phyloP scores from a whole-genome alignment of 2,113 vertebrate species.

The Taurulus bubalis region DNA sequence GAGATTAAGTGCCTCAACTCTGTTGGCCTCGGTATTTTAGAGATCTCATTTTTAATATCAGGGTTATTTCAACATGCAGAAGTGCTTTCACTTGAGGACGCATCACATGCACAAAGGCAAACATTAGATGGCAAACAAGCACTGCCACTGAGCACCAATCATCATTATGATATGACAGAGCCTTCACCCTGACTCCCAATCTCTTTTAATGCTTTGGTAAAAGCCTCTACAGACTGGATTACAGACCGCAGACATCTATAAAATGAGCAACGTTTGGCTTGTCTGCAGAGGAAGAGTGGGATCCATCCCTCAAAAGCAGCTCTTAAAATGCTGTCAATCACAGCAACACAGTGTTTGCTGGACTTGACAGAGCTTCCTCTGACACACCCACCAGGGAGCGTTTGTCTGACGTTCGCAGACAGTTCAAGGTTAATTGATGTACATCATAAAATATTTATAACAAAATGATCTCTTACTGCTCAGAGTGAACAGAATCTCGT shows the following conservation, averaged over 20 bases:
- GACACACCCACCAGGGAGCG: slow-evolving; percentile 56
- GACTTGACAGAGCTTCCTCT: slow-evolving; percentile 55
- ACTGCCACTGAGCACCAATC: slow-evolving; percentile 26
- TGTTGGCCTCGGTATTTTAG: slow-evolving; percentile 24
- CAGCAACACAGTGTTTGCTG: slow-evolving; percentile 15
- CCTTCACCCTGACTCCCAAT: slow-evolving; percentile 26
- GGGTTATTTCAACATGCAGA: slow-evolving; percentile 33
- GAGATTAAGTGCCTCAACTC: slow-evolving; percentile 45
- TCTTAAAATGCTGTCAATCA: slow-evolving; percentile 71
- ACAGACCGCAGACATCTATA: slow-evolving; percentile 44
- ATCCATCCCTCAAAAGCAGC: slow-evolving; percentile 48
- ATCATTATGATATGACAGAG: slow-evolving; percentile 38
- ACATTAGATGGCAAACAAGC: slow-evolving; percentile 34
- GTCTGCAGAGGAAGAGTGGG: slow-evolving; percentile 41
- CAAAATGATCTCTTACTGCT: slow-evolving; percentile 65
- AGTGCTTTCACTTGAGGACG: slow-evolving; percentile 18
- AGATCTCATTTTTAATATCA: slow-evolving; percentile 37
- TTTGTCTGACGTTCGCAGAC: slow-evolving; percentile 70
- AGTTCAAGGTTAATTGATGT: slow-evolving; percentile 82
- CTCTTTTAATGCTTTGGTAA: slow-evolving; percentile 33
- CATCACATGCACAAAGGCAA: slow-evolving; percentile 3
- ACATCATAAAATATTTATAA: slow-evolving; percentile 78
- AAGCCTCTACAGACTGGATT: slow-evolving; percentile 45
- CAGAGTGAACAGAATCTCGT: not conserved
- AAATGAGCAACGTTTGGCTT: slow-evolving; percentile 51